A percentile compares a stretch with the other conserved stretches of the same genome.
Conservation (phyloP, 2,113 vertebrate species). For the Leucopsar rothschildi region DNA sequence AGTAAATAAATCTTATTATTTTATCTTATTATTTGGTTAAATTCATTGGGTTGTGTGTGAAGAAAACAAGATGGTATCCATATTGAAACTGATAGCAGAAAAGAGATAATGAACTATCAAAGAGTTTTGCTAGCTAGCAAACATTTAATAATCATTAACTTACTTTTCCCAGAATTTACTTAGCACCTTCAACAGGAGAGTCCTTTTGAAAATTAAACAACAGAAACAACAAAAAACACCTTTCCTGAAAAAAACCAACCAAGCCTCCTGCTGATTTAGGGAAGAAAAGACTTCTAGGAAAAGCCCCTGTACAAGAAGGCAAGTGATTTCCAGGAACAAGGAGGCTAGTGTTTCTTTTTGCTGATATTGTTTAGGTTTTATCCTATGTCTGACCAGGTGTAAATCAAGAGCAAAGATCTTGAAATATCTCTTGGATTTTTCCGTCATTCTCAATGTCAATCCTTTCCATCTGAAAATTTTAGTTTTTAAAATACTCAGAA, state of each 20-base stretch:
- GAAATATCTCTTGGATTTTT: not conserved
- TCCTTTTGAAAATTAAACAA: not conserved
- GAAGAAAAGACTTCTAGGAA: not conserved
- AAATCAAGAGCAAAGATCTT: not conserved
- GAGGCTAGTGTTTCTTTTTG: not conserved
- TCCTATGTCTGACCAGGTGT: not conserved
- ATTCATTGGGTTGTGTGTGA: not conserved
- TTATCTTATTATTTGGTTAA: not conserved
- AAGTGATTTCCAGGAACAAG: not conserved
- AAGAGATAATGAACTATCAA: not conserved
- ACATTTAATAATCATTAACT: not conserved
- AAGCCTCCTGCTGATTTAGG: not conserved
- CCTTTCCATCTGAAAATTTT: not conserved
- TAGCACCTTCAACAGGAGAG: not conserved
- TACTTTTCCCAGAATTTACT: not conserved
- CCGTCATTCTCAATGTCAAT: not conserved
- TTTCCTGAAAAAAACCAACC: too few relatives aligned
- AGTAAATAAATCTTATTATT: not conserved
- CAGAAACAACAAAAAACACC: not conserved
- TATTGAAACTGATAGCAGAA: not conserved
- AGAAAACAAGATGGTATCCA: not conserved
- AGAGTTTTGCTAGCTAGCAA: not conserved
- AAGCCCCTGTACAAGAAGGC: not conserved
- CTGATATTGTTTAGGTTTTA: not conserved
- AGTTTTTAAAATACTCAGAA: not conserved